Evolutionary conservation across 2,797 vertebrate genomes (phyloP).

Genomic region (Neoniphon sammara): DNA sequence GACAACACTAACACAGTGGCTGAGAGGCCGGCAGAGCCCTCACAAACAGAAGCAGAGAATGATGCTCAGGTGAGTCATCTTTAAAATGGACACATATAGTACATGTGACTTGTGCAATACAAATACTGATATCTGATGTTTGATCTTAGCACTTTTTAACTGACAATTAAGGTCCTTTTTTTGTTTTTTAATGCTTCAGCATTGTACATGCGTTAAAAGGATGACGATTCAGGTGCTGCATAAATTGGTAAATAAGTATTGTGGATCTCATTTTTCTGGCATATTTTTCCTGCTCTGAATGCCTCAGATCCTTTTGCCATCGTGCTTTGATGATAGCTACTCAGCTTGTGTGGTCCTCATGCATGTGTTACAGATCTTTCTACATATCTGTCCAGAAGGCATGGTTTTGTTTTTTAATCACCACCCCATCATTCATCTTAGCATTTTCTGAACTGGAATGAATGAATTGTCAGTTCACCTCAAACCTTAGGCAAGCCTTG

Average conservation of each 20-base stretch:
- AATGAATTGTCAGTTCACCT: neutral
- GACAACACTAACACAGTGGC: neutral
- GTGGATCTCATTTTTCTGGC: neutral
- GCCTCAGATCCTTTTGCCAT: neutral
- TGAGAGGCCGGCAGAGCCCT: neutral
- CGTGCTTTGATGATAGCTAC: neutral
- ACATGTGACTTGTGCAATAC: too few relatives aligned
- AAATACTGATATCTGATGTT: neutral
- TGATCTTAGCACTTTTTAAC: neutral
- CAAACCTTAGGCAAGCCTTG: too few relatives aligned
- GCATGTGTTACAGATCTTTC: slow-evolving; percentile 2
- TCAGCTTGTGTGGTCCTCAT: slow-evolving; percentile 5
- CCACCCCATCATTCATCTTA: neutral
- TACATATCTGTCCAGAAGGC: neutral
- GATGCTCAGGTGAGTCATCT: slow-evolving; percentile 48
- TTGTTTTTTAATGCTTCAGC: slow-evolving; percentile 52
- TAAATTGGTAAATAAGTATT: slow-evolving; percentile 61
- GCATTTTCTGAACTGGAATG: neutral
- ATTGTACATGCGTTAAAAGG: slow-evolving; percentile 23
- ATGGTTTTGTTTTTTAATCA: neutral
- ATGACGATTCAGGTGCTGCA: slow-evolving; percentile 34
- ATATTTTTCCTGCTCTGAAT: neutral
- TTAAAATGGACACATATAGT: neutral
- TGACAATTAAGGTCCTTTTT: neutral
- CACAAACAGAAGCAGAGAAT: neutral